Evolutionary conservation across 2,797 vertebrate genomes (phyloP), one percentile per base, ranked within the genome.

Genomic region (Notoglanidium macrostoma): DNA sequence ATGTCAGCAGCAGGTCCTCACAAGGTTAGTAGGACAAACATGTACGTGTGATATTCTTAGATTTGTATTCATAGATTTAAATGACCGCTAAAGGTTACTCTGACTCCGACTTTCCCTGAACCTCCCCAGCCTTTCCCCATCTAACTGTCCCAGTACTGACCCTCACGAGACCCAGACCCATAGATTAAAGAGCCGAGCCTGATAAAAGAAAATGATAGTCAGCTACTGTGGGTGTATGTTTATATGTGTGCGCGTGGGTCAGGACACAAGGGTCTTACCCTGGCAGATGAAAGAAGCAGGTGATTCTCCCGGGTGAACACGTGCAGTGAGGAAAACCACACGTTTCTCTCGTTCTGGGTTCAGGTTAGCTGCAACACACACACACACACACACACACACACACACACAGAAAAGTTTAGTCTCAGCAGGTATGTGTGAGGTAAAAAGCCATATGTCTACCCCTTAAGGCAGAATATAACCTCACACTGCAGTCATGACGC

Each of bases 201-300:
- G 57, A 67, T 65, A 81, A 15, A 74, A 74, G 61, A 79, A 87
- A 78, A 87, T 79, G 54, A 87, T 84, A 54, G 63, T 51, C 80
- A 83, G 80, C 80, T 51, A 67, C 57, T 63, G 57, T 73, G 40
- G 57, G 76, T 77, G 46, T 57, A 2, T 21, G 51, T 29, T n/a
- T 59, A 29, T 23, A 29, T 57, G 51, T 59, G 54, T 57, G 77
- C 59, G 77, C n/a, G 78, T 61, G 32, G 73, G 78, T 32, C 46
- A 85, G 67, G n/a, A 67, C 65, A 63, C 44, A 72, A 59, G 81
- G 81, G 89, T 90, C 96, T 96, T 94, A 99, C 98, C 98, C 96
- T 99, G 98, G 94, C 98, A 99, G 90, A 99, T 94, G 6, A 98
- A 99, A 86, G 98, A 99, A 83, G 98, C 98, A 0, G 98, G 98